These are phyloP conservation scores for Xestia rhomboidea DNA, from an alignment of 2,888 invertebrate genomes.

Conservation along the genomic window DNA sequence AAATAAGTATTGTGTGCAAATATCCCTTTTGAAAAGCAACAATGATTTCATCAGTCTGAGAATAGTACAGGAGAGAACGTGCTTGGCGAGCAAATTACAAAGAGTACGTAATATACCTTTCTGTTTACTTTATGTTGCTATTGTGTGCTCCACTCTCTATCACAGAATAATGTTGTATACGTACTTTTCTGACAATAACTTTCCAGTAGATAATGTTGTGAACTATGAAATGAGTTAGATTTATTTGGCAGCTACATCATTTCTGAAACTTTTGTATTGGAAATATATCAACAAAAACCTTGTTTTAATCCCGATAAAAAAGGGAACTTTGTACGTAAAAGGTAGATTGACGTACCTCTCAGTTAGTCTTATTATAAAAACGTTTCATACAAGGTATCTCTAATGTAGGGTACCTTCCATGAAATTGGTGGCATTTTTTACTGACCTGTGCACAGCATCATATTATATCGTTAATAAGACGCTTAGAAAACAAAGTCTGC, in stretches of 20 bases:
- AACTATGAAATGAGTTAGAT: not conserved
- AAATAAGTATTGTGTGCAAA: conserved; percentile 25
- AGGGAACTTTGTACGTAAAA: not conserved
- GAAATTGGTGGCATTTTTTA: not conserved
- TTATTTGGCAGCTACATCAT: not conserved
- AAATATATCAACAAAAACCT: not conserved
- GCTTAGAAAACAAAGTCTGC: not conserved
- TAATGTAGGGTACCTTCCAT: not conserved
- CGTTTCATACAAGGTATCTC: not conserved
- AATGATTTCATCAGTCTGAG: conserved; percentile 45
- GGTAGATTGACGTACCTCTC: not conserved
- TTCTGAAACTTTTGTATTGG: not conserved
- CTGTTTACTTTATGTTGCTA: conserved; percentile 32
- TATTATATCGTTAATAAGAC: not conserved
- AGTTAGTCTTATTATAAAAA: not conserved
- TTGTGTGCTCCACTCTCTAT: conserved; percentile 22
- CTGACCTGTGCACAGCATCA: not conserved
- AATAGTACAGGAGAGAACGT: conserved; percentile 46
- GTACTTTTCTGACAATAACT: not conserved
- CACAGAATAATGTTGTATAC: conserved; percentile 13
- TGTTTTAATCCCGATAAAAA: not conserved
- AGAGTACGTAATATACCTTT: conserved; percentile 23
- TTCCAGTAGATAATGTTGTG: not conserved
- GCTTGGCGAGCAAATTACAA: conserved; percentile 39
- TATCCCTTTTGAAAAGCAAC: conserved; percentile 36